phyloP scores from a whole-genome alignment of 2,797 vertebrate species.

The Aldrovandia affinis region DNA sequence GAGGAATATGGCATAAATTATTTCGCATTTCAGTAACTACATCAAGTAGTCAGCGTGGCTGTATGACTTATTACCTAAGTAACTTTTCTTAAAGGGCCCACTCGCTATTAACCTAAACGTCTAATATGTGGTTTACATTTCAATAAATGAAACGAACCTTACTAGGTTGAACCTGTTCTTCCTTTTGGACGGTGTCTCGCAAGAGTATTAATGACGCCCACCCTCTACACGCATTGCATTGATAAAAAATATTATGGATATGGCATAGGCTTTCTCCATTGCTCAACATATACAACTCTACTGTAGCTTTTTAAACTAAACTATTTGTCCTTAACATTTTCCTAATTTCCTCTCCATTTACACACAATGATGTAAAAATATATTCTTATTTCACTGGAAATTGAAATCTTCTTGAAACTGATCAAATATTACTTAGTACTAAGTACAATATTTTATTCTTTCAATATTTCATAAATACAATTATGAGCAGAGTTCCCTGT shows the following conservation, averaged over 20 bases:
- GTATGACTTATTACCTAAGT: conserved; percentile 25
- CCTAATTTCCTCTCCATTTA: too few relatives aligned
- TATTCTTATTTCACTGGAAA: too few relatives aligned
- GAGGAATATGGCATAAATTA: conserved; percentile 10
- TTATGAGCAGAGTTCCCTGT: too few relatives aligned
- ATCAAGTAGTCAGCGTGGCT: conserved; percentile 21
- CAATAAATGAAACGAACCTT: not conserved
- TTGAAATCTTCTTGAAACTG: too few relatives aligned
- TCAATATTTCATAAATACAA: too few relatives aligned
- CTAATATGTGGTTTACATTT: not conserved
- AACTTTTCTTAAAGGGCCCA: conserved; percentile 41
- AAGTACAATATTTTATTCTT: too few relatives aligned
- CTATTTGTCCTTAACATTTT: too few relatives aligned
- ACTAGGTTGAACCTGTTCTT: conserved; percentile 35
- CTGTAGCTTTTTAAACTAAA: too few relatives aligned
- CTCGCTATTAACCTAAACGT: conserved; percentile 4
- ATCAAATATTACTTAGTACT: too few relatives aligned
- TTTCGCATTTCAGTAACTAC: conserved; percentile 19
- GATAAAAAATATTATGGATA: not conserved
- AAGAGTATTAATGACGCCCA: not conserved
- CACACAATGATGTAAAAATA: too few relatives aligned
- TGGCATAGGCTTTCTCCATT: not conserved
- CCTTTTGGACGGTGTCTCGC: conserved; percentile 26
- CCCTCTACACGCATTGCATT: not conserved
- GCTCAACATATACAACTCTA: not conserved